A percentile compares a stretch with the other conserved stretches of the same genome.
Evolutionary conservation across 2,113 vertebrate species (phyloP).

Genomic region (Eolophus roseicapilla): DNA sequence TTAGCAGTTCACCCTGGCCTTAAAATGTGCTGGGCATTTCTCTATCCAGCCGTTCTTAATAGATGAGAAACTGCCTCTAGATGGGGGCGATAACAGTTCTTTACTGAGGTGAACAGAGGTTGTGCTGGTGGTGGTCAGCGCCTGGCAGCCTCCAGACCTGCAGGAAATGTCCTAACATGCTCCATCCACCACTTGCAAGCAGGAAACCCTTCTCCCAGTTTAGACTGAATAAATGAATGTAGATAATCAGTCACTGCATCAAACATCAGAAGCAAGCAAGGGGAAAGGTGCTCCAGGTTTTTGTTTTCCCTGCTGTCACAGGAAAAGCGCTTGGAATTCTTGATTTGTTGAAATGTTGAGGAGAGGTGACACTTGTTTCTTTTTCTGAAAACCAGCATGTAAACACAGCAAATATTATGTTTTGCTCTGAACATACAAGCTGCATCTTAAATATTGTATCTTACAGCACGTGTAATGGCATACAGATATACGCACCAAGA

Average conservation of each 20-base stretch:
- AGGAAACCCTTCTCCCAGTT: not conserved
- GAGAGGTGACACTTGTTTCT: not conserved
- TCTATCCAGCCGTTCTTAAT: not conserved
- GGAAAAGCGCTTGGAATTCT: not conserved
- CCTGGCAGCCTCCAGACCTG: not conserved
- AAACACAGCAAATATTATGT: not conserved
- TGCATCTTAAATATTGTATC: not conserved
- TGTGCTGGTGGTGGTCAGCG: not conserved
- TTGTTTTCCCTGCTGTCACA: not conserved
- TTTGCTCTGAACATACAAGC: not conserved
- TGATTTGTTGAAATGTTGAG: not conserved
- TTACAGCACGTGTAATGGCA: rapidly evolving
- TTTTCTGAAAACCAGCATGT: not conserved
- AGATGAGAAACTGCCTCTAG: not conserved
- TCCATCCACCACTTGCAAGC: not conserved
- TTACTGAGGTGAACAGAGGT: not conserved
- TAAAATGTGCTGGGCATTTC: not conserved
- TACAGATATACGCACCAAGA: too few relatives aligned
- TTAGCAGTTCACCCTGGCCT: not conserved
- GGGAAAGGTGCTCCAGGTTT: not conserved
- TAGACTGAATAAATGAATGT: not conserved
- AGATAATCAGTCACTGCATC: not conserved
- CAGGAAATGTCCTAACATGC: rapidly evolving
- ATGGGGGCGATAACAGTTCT: not conserved
- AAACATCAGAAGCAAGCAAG: not conserved